Percentiles rank a stretch among this genome's conserved stretches.
Evolutionary conservation across 1,140 invertebrate genomes (phyloP).

Genomic region (Cardiocondyla obscurior): DNA sequence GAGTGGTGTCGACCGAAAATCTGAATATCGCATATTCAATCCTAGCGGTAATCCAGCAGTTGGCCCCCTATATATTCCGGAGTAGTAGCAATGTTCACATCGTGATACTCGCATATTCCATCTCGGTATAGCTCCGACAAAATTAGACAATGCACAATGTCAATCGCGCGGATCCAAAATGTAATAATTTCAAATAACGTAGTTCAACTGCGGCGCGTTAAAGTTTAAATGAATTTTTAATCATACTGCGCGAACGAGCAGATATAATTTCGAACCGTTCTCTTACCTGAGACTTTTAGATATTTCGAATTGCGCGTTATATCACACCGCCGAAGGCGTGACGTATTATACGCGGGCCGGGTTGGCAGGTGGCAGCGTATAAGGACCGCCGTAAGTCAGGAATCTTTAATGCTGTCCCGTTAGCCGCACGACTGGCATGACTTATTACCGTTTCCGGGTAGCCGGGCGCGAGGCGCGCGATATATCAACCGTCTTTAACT

Average conservation of each 20-base stretch:
- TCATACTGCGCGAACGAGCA: not conserved
- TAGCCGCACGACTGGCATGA: conserved; percentile 71
- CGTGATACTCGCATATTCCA: conserved; percentile 29
- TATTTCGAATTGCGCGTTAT: conserved; percentile 9
- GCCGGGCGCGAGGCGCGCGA: conserved; percentile 59
- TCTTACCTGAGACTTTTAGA: not conserved
- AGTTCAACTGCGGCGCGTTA: not conserved
- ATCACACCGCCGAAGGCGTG: not conserved
- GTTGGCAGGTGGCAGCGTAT: conserved; percentile 45
- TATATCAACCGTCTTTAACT: conserved; percentile 74
- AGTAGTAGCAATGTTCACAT: not conserved
- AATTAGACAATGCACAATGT: conserved; percentile 51
- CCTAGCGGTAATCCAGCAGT: conserved; percentile 28
- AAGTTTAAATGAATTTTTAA: not conserved
- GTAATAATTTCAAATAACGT: conserved; percentile 22
- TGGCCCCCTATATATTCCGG: not conserved
- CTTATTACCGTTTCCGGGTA: conserved; percentile 76
- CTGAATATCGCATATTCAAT: conserved; percentile 39
- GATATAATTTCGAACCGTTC: not conserved
- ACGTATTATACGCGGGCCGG: conserved; percentile 42
- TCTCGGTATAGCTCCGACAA: conserved; percentile 24
- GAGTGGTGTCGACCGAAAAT: conserved; percentile 29
- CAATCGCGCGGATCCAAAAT: conserved; percentile 23
- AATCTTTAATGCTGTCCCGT: conserved; percentile 77
- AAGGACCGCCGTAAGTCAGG: conserved; percentile 69